Conservation (phyloP, 2,888 invertebrate species). For the Lochmaea capreae region DNA sequence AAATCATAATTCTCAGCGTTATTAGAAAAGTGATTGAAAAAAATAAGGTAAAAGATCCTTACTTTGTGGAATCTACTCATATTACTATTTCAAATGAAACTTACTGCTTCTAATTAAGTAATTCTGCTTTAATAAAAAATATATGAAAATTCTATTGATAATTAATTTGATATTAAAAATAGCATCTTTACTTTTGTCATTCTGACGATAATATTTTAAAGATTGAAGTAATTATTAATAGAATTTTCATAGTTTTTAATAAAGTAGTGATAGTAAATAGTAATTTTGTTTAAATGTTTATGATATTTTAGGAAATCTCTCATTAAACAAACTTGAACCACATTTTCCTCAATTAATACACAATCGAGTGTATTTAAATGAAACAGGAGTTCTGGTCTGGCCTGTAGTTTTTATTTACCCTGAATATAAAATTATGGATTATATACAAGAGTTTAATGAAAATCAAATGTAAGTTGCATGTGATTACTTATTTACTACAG, state of each 20-base stretch:
- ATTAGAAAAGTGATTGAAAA: background rate
- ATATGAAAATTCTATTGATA: too few relatives aligned
- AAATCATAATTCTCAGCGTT: background rate
- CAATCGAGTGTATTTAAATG: conserved; percentile 73
- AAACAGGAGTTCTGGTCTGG: conserved; percentile 78
- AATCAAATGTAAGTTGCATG: conserved; percentile 69
- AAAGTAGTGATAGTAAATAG: too few relatives aligned
- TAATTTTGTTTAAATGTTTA: conserved; percentile 56
- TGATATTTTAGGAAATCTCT: conserved; percentile 55
- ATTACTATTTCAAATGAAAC: too few relatives aligned
- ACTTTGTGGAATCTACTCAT: too few relatives aligned
- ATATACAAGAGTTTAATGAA: conserved; percentile 85
- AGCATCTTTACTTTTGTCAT: too few relatives aligned
- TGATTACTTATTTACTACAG: background rate
- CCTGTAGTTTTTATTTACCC: conserved; percentile 92
- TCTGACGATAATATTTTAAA: too few relatives aligned
- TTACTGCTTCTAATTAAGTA: too few relatives aligned
- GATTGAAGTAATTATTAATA: too few relatives aligned
- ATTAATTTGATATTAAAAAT: too few relatives aligned
- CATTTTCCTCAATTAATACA: conserved; percentile 75
- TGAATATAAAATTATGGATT: conserved; percentile 88
- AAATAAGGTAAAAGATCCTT: background rate
- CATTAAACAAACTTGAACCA: conserved; percentile 72
- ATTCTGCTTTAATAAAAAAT: too few relatives aligned
- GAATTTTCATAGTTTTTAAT: too few relatives aligned